phyloP scores from a whole-genome alignment of 2,113 vertebrate species.

The Spilogale gracilis region DNA sequence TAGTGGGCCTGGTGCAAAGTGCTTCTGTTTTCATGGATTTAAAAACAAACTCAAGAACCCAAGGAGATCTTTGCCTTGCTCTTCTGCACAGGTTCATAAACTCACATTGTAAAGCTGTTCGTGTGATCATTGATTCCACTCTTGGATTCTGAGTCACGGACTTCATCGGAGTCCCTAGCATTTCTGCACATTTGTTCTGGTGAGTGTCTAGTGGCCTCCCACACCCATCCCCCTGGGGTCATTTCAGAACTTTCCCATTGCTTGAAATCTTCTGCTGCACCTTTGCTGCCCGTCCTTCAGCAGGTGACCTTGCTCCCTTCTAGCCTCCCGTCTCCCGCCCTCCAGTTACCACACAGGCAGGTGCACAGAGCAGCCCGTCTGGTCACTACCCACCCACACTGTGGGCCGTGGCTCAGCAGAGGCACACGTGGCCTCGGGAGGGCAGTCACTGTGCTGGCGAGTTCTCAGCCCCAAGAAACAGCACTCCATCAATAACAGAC shows the following conservation, averaged over 20 bases:
- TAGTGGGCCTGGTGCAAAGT: not conserved
- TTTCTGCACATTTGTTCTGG: fast-evolving
- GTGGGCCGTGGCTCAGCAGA: too few relatives aligned
- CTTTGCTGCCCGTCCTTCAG: not conserved
- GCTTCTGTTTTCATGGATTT: not conserved
- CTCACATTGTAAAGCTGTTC: not conserved
- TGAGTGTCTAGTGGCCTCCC: not conserved
- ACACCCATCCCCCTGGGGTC: fast-evolving
- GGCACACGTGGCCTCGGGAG: not conserved
- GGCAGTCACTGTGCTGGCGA: not conserved
- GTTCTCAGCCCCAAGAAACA: not conserved
- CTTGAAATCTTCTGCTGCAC: not conserved
- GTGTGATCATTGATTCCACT: not conserved
- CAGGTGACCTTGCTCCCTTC: not conserved
- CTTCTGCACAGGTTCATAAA: not conserved
- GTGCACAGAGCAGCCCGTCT: not conserved
- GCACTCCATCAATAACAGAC: not conserved
- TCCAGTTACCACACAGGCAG: too few relatives aligned
- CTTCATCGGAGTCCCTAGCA: not conserved
- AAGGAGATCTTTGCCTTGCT: not conserved
- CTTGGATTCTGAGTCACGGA: not conserved
- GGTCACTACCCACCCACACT: too few relatives aligned
- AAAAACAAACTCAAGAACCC: not conserved
- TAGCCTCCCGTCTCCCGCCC: not conserved
- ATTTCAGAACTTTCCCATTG: not conserved